Evolutionary conservation across 2,113 vertebrate genomes (phyloP).

Genomic region (Xerus inauris): DNA sequence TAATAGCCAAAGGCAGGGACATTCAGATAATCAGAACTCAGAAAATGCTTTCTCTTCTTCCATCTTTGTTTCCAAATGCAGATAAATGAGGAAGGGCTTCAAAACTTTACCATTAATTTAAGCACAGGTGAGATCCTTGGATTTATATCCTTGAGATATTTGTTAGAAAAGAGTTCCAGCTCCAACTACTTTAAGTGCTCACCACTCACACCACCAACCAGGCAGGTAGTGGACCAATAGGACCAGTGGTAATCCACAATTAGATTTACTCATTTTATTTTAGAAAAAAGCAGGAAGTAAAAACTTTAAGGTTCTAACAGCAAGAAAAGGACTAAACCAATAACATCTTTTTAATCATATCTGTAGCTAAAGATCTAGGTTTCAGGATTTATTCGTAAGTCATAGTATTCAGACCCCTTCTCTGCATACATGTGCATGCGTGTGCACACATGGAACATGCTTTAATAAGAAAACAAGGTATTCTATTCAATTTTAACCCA

Average conservation of each 20-base stretch:
- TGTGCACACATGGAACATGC: background rate
- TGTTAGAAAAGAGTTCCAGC: background rate
- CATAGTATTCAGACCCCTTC: background rate
- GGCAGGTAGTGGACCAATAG: background rate
- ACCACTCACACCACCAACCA: background rate
- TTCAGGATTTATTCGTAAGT: slow-evolving; percentile 51
- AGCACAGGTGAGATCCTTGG: background rate
- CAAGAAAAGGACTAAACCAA: background rate
- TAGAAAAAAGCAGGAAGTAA: background rate
- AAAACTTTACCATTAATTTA: background rate
- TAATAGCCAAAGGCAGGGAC: background rate
- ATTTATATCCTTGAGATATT: too few relatives aligned
- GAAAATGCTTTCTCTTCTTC: background rate
- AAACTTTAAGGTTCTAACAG: background rate
- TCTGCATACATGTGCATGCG: background rate
- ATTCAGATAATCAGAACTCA: background rate
- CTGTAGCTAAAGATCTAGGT: background rate
- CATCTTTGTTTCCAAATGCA: background rate
- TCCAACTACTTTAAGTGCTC: background rate
- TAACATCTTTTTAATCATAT: slow-evolving; percentile 1
- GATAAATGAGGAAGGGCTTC: background rate
- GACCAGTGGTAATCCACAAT: background rate
- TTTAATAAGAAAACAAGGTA: slow-evolving; percentile 31
- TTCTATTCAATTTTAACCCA: slow-evolving; percentile 42
- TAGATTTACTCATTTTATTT: background rate